phyloP scores from a whole-genome alignment of 2,888 invertebrate genomes.

The Luffia ferchaultella region DNA sequence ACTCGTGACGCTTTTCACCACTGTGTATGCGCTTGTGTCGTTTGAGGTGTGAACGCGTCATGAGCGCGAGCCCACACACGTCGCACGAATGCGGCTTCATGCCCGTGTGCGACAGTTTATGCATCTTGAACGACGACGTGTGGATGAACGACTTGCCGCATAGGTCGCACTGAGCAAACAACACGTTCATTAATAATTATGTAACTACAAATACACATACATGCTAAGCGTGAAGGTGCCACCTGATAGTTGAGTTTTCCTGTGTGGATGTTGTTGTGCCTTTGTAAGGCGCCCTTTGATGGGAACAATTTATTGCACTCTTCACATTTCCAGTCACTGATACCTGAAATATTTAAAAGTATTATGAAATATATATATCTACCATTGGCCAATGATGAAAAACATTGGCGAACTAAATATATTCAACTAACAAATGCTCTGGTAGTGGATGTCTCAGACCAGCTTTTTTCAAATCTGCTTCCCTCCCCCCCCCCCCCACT shows the following conservation, averaged over 20 bases:
- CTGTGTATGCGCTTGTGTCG: conserved; percentile 73
- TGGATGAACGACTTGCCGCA: conserved; percentile 73
- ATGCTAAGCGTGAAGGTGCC: neutral
- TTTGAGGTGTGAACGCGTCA: conserved; percentile 72
- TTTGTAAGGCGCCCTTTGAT: conserved; percentile 67
- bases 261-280: conserved; percentile 69
- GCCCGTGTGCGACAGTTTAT: conserved; percentile 71
- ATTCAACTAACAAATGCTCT: too few species aligned
- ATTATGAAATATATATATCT: neutral
- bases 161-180: conserved; percentile 56
- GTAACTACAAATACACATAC: neutral
- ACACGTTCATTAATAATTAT: neutral
- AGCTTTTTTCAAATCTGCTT: too few species aligned
- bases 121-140: conserved; percentile 76
- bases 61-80: conserved; percentile 67
- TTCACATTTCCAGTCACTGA: conserved; percentile 67
- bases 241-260: conserved; percentile 68
- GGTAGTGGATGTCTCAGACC: too few species aligned
- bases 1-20: conserved; percentile 69
- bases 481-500: too few species aligned
- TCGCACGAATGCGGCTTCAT: conserved; percentile 67
- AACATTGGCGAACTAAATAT: too few species aligned
- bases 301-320: conserved; percentile 69
- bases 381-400: too few species aligned
- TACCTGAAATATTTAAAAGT: conserved; percentile 33